These are phyloP conservation scores for Hipparchia sbordonii DNA, from an alignment of 2,888 invertebrate genomes.

Conservation along the genomic window DNA sequence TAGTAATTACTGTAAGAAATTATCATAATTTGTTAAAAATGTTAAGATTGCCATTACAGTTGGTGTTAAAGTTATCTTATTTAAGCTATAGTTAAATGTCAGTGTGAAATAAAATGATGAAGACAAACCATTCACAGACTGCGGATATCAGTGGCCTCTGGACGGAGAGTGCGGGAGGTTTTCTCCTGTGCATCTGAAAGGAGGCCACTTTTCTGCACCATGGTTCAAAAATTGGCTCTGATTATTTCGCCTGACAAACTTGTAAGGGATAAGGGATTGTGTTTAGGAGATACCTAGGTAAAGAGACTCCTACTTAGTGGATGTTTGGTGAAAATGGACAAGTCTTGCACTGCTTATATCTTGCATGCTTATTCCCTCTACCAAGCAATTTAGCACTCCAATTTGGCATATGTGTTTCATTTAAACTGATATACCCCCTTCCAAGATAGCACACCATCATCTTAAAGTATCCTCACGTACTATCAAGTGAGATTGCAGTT, in stretches of 20 bases:
- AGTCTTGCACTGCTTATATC: too few species aligned
- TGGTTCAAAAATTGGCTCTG: constrained; percentile 81
- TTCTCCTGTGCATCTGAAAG: constrained; percentile 62
- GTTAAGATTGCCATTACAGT: too few species aligned
- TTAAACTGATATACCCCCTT: not conserved
- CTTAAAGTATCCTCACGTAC: not conserved
- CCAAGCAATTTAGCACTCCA: too few species aligned
- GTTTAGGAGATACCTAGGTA: too few species aligned
- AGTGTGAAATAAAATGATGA: constrained; percentile 75
- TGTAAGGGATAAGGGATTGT: too few species aligned
- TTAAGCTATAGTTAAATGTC: constrained; percentile 20
- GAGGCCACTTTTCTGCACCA: constrained; percentile 64
- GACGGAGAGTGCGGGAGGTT: constrained; percentile 65
- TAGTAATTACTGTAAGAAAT: not conserved
- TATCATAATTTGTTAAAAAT: too few species aligned
- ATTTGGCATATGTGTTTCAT: not conserved
- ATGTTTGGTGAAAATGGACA: too few species aligned
- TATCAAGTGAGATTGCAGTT: not conserved
- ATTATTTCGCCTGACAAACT: constrained; percentile 57
- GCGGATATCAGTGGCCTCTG: constrained; percentile 60
- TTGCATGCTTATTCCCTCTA: too few species aligned
- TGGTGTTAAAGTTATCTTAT: too few species aligned
- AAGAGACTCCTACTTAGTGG: too few species aligned
- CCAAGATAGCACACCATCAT: not conserved
- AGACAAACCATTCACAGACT: constrained; percentile 84